A percentile compares a stretch with the other conserved stretches of the same genome.
phyloP scores from a whole-genome alignment of 1,140 invertebrate species.

The Plectrocnemia conspersa region DNA sequence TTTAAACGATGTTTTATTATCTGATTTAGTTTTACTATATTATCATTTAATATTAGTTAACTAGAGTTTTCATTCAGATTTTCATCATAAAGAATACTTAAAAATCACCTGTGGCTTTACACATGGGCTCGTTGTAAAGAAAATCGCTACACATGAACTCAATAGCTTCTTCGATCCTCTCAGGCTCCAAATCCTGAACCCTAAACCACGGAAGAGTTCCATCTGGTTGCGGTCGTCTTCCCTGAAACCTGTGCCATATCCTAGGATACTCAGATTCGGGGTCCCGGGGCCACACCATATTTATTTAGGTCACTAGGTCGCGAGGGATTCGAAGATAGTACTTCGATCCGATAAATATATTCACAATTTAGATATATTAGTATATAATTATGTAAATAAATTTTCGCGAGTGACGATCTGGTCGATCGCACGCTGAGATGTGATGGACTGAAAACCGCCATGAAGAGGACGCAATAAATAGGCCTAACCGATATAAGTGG shows the following conservation, averaged over 20 bases:
- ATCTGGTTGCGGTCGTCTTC: conserved; percentile 10
- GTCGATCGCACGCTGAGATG: background rate
- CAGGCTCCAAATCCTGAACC: conserved; percentile 23
- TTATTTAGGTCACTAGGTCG: too few relatives aligned
- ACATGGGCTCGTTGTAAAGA: conserved; percentile 25
- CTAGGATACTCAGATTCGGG: background rate
- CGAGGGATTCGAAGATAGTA: too few relatives aligned
- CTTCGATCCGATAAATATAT: too few relatives aligned
- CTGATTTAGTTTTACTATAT: too few relatives aligned
- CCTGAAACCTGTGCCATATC: conserved; percentile 27
- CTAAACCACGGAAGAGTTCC: conserved; percentile 19
- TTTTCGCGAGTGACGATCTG: background rate
- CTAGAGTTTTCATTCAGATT: too few relatives aligned
- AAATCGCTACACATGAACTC: conserved; percentile 29
- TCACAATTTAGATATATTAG: background rate
- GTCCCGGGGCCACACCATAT: conserved; percentile 19
- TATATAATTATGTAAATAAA: background rate
- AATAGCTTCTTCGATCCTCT: conserved; percentile 18
- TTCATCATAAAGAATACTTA: too few relatives aligned
- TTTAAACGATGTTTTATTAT: too few relatives aligned
- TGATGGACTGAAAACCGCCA: background rate
- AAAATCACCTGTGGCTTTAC: conserved; percentile 24
- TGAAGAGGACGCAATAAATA: too few relatives aligned
- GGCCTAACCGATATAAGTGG: too few relatives aligned
- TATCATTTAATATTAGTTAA: too few relatives aligned